Percentiles rank a stretch among this genome's conserved stretches.
Conservation (phyloP, 1,140 invertebrate species). For the Drosophila aff. region DNA sequence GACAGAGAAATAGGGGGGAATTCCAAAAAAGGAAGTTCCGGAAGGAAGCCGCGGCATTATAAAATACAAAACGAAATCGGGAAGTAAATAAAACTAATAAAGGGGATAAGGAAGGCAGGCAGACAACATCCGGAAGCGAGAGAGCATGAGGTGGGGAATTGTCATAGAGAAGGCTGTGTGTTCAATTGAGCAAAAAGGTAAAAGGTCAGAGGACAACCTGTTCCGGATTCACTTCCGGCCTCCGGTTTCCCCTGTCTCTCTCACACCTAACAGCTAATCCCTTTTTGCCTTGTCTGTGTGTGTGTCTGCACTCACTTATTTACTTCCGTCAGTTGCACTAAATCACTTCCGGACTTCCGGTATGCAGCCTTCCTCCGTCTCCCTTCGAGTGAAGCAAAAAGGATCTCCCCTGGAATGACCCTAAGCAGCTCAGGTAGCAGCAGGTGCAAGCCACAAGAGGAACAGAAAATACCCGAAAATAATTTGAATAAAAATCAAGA, state of each 20-base stretch:
- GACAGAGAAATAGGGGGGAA: constrained; percentile 43
- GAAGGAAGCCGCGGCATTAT: constrained; percentile 34
- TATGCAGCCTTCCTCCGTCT: constrained; percentile 43
- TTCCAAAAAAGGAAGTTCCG: constrained; percentile 22
- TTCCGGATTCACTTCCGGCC: constrained; percentile 68
- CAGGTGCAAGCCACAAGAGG: constrained; percentile 57
- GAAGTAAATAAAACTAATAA: constrained; percentile 83
- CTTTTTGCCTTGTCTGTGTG: constrained; percentile 42
- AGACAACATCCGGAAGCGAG: constrained; percentile 60
- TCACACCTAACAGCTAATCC: constrained; percentile 54
- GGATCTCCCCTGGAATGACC: constrained; percentile 42
- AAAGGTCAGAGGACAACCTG: constrained; percentile 74
- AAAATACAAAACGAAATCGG: constrained; percentile 46
- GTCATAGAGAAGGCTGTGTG: constrained; percentile 28
- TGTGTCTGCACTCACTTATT: constrained; percentile 62
- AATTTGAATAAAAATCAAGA: constrained; percentile 80
- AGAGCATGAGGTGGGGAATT: constrained; percentile 23
- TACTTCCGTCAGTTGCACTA: constrained; percentile 79
- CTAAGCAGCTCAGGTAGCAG: constrained; percentile 59
- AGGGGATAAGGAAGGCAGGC: constrained; percentile 49
- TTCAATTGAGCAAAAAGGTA: constrained; percentile 64
- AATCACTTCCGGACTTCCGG: constrained; percentile 83
- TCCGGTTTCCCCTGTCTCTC: no score
- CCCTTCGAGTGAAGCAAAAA: background rate
- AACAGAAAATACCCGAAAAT: constrained; percentile 54